Evolutionary conservation across 1,140 invertebrate genomes (phyloP).

Genomic region (Neodiprion virginianus): DNA sequence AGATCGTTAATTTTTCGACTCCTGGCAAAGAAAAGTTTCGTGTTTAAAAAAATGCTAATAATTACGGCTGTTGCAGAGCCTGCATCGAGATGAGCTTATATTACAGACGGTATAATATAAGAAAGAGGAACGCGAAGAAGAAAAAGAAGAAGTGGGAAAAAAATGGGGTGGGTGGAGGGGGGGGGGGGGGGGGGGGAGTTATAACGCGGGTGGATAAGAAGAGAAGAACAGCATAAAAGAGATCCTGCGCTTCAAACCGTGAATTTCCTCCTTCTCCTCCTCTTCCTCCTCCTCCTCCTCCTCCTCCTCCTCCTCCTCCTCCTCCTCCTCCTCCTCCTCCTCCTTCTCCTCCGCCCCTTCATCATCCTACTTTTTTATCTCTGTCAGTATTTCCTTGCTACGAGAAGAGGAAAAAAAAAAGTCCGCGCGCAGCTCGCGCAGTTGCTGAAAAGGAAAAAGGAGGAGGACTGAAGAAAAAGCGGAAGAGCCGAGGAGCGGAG

Average conservation of each 20-base stretch:
- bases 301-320: neutral
- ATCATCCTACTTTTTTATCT: no score
- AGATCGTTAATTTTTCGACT: no score
- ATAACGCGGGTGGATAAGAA: neutral
- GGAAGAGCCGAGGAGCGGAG: neutral
- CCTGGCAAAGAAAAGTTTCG: no score
- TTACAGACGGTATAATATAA: slow-evolving; percentile 22
- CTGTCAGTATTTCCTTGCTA: no score
- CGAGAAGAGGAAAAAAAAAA: no score
- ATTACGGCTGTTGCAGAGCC: no score
- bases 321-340: neutral
- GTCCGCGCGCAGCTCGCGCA: no score
- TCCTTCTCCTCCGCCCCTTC: no score
- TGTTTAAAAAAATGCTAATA: no score
- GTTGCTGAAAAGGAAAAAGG: neutral
- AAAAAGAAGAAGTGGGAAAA: slow-evolving; percentile 19
- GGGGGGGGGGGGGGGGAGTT: slow-evolving; percentile 21
- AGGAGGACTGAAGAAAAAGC: slow-evolving; percentile 18
- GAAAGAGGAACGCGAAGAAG: slow-evolving; percentile 17
- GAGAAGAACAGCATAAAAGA: no score
- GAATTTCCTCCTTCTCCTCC: neutral
- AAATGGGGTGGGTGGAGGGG: slow-evolving; percentile 15
- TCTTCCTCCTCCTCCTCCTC: neutral
- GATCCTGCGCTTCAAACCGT: no score
- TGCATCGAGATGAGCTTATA: no score